Percentiles rank a stretch among this genome's conserved stretches.
Evolutionary conservation across 2,113 vertebrate genomes (phyloP).

Genomic region (Bos indicus): DNA sequence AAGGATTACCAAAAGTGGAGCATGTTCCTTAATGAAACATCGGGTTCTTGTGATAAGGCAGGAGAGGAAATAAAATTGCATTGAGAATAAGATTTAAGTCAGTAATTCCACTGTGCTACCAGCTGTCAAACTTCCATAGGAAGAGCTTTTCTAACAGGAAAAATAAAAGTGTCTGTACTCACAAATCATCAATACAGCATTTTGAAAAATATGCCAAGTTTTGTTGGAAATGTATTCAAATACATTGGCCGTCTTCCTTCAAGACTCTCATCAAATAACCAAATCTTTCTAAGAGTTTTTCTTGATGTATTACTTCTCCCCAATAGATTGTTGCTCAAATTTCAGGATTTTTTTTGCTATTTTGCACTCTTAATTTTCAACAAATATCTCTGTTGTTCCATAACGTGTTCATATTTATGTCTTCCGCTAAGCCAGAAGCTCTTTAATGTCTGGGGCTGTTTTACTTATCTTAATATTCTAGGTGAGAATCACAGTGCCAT

Average conservation of each 20-base stretch:
- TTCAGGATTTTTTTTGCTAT: background rate
- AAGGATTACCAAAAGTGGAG: background rate
- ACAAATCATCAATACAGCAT: background rate
- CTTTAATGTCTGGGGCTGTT: background rate
- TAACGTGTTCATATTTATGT: background rate
- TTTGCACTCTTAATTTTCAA: background rate
- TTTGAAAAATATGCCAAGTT: conserved; percentile 6
- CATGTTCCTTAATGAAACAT: background rate
- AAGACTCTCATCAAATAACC: background rate
- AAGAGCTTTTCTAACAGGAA: background rate
- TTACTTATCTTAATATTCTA: background rate
- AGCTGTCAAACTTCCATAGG: background rate
- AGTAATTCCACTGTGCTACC: background rate
- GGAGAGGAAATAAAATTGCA: background rate
- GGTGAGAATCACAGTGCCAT: background rate
- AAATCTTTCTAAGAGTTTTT: background rate
- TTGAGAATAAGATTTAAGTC: background rate
- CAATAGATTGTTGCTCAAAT: background rate
- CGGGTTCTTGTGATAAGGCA: background rate
- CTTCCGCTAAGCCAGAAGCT: background rate
- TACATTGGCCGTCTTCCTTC: background rate
- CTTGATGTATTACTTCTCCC: background rate
- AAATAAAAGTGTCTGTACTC: background rate
- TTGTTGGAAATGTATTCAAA: background rate
- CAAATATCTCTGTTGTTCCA: background rate